These are phyloP conservation scores for Craniophora ligustri DNA, from an alignment of 2,888 invertebrate genomes.

Conservation along the genomic window DNA sequence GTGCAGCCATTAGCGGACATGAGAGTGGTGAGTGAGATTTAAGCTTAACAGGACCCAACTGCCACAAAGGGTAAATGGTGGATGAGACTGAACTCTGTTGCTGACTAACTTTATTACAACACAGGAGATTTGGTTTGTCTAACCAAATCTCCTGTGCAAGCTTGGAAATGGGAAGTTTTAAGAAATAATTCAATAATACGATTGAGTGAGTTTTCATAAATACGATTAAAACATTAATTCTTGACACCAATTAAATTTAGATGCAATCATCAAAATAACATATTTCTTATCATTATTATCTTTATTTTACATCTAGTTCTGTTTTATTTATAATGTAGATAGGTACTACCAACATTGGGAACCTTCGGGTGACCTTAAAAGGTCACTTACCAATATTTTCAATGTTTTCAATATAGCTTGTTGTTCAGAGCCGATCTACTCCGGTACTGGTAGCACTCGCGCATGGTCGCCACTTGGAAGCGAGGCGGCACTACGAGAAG, in stretches of 20 bases:
- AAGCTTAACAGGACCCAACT: neutral
- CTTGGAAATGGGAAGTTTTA: too few species aligned
- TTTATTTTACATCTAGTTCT: neutral
- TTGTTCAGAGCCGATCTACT: conserved; percentile 82
- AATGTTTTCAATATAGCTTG: conserved; percentile 48
- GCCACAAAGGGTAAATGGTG: too few species aligned
- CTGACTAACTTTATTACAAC: too few species aligned
- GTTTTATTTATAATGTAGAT: neutral
- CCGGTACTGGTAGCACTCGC: conserved; percentile 85
- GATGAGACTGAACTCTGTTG: too few species aligned
- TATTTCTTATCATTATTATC: too few species aligned
- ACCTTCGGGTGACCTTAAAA: conserved; percentile 33
- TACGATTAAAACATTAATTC: too few species aligned
- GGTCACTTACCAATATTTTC: conserved; percentile 42
- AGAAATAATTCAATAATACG: too few species aligned
- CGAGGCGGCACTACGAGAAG: conserved; percentile 95
- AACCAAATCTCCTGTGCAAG: too few species aligned
- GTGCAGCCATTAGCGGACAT: conserved; percentile 90
- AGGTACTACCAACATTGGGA: conserved; percentile 16
- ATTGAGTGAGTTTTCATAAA: too few species aligned
- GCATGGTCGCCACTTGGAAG: conserved; percentile 92
- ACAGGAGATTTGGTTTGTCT: too few species aligned
- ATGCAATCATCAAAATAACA: too few species aligned
- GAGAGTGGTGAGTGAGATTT: conserved; percentile 88
- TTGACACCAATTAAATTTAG: too few species aligned